These are phyloP conservation scores for Cygnus olor DNA, from an alignment of 2,797 vertebrate genomes.

Conservation along the genomic window DNA sequence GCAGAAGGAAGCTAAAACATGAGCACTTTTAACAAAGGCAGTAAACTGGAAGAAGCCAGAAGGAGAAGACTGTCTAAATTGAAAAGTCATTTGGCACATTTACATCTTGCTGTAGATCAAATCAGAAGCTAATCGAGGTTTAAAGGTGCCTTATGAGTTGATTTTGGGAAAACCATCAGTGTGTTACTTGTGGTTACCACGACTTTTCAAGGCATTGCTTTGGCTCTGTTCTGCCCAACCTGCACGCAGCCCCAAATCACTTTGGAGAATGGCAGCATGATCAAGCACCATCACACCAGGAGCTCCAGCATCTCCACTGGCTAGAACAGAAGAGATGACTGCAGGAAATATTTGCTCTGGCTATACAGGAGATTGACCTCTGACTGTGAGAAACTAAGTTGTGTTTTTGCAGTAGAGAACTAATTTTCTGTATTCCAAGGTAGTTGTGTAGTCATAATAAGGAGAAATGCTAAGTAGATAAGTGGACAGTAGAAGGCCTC, in stretches of 20 bases:
- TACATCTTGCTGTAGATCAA: not conserved
- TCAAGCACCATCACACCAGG: not conserved
- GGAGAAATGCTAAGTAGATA: too few relatives aligned
- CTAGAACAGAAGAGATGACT: not conserved
- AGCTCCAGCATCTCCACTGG: not conserved
- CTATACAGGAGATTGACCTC: not conserved
- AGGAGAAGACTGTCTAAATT: not conserved
- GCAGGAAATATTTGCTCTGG: not conserved
- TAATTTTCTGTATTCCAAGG: too few relatives aligned
- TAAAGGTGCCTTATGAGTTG: not conserved
- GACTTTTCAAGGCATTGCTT: not conserved
- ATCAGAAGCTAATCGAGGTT: not conserved
- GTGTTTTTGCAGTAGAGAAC: too few relatives aligned
- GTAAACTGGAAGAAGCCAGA: not conserved
- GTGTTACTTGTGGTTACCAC: not conserved
- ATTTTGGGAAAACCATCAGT: not conserved
- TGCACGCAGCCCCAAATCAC: accelerated
- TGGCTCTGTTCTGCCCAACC: not conserved
- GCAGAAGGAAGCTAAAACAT: not conserved
- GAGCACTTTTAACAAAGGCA: not conserved
- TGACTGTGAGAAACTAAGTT: too few relatives aligned
- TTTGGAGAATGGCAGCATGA: not conserved
- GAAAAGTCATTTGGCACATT: not conserved
- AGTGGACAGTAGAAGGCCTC: too few relatives aligned
- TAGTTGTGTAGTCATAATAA: too few relatives aligned